phyloP scores from a whole-genome alignment of 2,888 invertebrate genomes.

The Cerastis leucographa region DNA sequence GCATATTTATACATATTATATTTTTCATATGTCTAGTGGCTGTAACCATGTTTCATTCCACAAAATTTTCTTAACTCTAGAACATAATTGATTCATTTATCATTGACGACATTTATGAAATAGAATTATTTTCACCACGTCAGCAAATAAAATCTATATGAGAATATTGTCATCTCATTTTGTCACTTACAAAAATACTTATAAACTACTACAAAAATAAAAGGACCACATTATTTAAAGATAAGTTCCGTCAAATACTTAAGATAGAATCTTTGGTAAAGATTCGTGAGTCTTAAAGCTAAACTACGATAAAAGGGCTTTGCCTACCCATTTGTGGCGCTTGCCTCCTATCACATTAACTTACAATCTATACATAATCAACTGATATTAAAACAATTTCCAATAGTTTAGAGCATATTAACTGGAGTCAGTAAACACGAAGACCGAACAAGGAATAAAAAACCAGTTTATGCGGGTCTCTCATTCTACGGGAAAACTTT shows the following conservation, averaged over 20 bases:
- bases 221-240: slow-evolving; percentile 9
- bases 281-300: slow-evolving; percentile 47
- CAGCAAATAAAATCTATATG: slow-evolving; percentile 7
- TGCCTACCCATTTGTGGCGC: slow-evolving; percentile 14
- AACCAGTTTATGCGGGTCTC: too few species aligned
- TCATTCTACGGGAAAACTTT: too few species aligned
- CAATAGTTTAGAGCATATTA: slow-evolving; percentile 39
- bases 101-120: slow-evolving; percentile 12
- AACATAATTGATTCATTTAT: slow-evolving; percentile 24
- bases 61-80: slow-evolving; percentile 25
- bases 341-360: slow-evolving; percentile 10
- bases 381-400: slow-evolving; percentile 13
- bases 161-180: slow-evolving; percentile 13
- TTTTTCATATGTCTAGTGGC: neutral
- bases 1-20: slow-evolving; percentile 18
- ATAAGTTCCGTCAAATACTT: slow-evolving; percentile 33
- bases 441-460: too few species aligned
- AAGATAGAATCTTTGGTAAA: slow-evolving; percentile 60
- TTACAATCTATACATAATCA: slow-evolving; percentile 38
- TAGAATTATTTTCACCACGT: slow-evolving; percentile 21
- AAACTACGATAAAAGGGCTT: slow-evolving; percentile 14
- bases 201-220: slow-evolving; percentile 25
- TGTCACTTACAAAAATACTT: slow-evolving; percentile 11
- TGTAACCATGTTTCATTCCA: slow-evolving; percentile 45
- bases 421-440: slow-evolving; percentile 28